Conservation (phyloP, 1,140 invertebrate genomes). For the Eumeta japonica region DNA sequence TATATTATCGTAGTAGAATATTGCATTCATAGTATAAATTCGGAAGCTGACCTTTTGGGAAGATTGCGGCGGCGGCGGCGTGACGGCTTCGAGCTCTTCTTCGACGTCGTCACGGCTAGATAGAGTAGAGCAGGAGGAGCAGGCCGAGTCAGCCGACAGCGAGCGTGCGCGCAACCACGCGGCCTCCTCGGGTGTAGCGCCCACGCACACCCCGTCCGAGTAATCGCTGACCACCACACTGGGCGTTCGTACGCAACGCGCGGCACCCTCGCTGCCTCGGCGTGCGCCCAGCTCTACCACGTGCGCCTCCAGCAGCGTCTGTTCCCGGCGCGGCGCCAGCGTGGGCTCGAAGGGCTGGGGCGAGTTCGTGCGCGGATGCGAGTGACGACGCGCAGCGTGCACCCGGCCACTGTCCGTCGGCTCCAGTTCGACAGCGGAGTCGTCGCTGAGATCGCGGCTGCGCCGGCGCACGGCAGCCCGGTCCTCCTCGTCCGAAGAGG, state of each 20-base stretch:
- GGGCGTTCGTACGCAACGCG: conserved; percentile 70
- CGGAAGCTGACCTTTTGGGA: too few relatives aligned
- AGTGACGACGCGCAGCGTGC: conserved; percentile 30
- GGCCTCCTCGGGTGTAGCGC: conserved; percentile 66
- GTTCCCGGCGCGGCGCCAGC: conserved; percentile 38
- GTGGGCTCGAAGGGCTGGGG: conserved; percentile 27
- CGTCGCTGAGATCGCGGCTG: conserved; percentile 44
- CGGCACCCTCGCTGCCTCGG: conserved; percentile 41
- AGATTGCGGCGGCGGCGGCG: too few relatives aligned
- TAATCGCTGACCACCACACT: conserved; percentile 83
- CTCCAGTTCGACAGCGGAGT: conserved; percentile 51
- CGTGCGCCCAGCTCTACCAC: conserved; percentile 38
- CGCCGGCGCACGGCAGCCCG: conserved; percentile 40
- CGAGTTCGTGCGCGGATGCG: conserved; percentile 37
- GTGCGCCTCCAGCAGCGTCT: conserved; percentile 48
- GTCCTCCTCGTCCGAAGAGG: conserved; percentile 47
- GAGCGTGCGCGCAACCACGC: conserved; percentile 61
- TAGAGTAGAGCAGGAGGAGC: conserved; percentile 66
- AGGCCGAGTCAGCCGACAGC: conserved; percentile 61
- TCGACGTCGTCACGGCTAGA: conserved; percentile 72
- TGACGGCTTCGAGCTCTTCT: too few relatives aligned
- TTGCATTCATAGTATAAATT: too few relatives aligned
- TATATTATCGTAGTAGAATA: too few relatives aligned
- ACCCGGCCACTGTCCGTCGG: too few relatives aligned
- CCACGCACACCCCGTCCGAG: conserved; percentile 69